Evolutionary conservation across 2,113 vertebrate species (phyloP).

Genomic region (Eubucco bourcierii): DNA sequence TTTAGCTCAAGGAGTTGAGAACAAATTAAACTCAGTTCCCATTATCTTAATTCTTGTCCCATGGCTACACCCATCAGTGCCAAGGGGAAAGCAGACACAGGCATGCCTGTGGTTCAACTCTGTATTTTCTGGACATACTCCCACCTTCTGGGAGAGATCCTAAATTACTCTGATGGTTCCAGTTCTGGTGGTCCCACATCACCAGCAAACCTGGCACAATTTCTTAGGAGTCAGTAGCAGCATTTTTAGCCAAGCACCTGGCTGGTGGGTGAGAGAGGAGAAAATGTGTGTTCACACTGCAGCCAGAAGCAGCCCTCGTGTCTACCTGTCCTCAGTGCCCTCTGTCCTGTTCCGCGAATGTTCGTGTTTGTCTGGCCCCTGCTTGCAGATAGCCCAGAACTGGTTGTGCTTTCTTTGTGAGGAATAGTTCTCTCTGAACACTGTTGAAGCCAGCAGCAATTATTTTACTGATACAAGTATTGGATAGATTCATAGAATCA

Average conservation of each 20-base stretch:
- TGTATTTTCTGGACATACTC: accelerated
- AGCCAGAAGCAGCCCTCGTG: neutral
- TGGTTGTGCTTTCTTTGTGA: neutral
- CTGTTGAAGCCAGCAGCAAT: neutral
- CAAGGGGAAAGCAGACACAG: neutral
- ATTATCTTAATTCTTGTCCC: neutral
- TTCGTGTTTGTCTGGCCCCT: neutral
- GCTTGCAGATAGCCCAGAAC: neutral
- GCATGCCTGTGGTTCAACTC: neutral
- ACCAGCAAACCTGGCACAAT: neutral
- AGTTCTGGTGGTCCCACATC: neutral
- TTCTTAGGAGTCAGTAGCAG: neutral
- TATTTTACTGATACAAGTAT: neutral
- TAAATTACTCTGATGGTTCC: accelerated
- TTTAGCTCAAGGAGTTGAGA: neutral
- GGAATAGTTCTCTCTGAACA: neutral
- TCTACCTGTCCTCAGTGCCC: neutral
- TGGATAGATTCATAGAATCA: neutral
- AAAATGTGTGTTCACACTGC: neutral
- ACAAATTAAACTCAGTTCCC: neutral
- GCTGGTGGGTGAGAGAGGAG: neutral
- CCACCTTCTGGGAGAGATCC: neutral
- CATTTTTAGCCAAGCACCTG: neutral
- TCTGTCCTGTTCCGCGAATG: neutral
- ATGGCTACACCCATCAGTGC: neutral